Evolutionary conservation across 2,888 invertebrate genomes (phyloP).

Genomic region (Catocala fraxini): DNA sequence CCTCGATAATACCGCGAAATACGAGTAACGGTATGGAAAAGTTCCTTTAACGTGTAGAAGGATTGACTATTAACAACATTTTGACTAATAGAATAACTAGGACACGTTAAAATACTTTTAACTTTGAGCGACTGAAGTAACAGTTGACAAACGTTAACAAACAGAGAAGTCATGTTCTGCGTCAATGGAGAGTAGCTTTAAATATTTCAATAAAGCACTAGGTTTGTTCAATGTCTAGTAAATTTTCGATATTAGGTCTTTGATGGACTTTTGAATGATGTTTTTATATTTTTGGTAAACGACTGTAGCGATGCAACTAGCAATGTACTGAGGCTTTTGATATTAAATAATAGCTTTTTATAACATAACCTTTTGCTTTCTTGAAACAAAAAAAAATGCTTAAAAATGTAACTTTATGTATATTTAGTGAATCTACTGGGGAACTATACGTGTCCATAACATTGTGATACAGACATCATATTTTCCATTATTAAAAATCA

Average conservation of each 20-base stretch:
- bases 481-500: conserved; percentile 77
- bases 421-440: conserved; percentile 83
- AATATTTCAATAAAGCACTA: conserved; percentile 81
- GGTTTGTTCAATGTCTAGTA: conserved; percentile 63
- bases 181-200: conserved; percentile 78
- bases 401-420: conserved; percentile 84
- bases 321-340: conserved; percentile 47
- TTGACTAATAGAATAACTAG: conserved; percentile 32
- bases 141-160: conserved; percentile 34
- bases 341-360: conserved; percentile 49
- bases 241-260: conserved; percentile 42
- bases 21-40: conserved; percentile 14
- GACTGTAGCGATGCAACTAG: conserved; percentile 39
- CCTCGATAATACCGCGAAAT: conserved; percentile 17
- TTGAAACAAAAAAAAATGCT: conserved; percentile 77
- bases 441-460: conserved; percentile 81
- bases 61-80: conserved; percentile 22
- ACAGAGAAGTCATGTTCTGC: conserved; percentile 78
- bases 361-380: conserved; percentile 79
- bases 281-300: conserved; percentile 38
- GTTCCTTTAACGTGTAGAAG: conserved; percentile 25
- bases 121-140: conserved; percentile 43
- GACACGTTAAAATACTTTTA: conserved; percentile 31
- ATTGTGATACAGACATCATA: conserved; percentile 85
- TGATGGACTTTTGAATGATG: conserved; percentile 20